These are phyloP conservation scores for Smittia sp. DNA, from an alignment of 2,888 invertebrate species.

Conservation along the genomic window DNA sequence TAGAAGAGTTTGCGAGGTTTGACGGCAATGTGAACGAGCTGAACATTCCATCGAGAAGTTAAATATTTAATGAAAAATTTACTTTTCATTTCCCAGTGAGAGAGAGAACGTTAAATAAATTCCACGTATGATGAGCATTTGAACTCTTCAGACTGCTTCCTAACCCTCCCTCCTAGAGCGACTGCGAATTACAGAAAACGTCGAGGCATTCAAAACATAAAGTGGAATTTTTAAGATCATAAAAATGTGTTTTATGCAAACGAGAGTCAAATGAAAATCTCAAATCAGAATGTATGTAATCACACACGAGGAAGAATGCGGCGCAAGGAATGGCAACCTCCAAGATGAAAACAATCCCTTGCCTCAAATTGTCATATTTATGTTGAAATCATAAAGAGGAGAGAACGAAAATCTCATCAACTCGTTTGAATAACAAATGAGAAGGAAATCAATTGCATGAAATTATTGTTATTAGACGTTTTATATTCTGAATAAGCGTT, in stretches of 20 bases:
- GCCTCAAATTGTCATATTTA: conserved; percentile 33
- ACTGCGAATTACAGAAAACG: conserved; percentile 7
- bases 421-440: conserved; percentile 40
- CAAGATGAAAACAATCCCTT: conserved; percentile 5
- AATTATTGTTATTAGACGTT: conserved; percentile 41
- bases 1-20: background rate
- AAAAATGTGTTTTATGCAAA: conserved; percentile 16
- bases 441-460: conserved; percentile 38
- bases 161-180: background rate
- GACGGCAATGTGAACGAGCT: background rate
- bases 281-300: conserved; percentile 27
- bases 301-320: background rate
- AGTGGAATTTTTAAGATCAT: conserved; percentile 30
- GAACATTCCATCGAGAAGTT: background rate
- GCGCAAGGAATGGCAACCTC: background rate
- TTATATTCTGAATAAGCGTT: conserved; percentile 30
- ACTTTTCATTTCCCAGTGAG: conserved; percentile 1
- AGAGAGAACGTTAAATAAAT: conserved; percentile 10
- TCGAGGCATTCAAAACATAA: background rate
- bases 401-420: conserved; percentile 30
- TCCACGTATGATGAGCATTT: conserved; percentile 29
- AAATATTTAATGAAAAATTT: conserved; percentile 36
- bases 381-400: conserved; percentile 15
- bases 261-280: conserved; percentile 15
- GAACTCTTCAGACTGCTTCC: background rate